Percentiles rank a stretch among this genome's conserved stretches.
Conservation (phyloP, 2,797 vertebrate species). For the Anisognathus igniventris region DNA sequence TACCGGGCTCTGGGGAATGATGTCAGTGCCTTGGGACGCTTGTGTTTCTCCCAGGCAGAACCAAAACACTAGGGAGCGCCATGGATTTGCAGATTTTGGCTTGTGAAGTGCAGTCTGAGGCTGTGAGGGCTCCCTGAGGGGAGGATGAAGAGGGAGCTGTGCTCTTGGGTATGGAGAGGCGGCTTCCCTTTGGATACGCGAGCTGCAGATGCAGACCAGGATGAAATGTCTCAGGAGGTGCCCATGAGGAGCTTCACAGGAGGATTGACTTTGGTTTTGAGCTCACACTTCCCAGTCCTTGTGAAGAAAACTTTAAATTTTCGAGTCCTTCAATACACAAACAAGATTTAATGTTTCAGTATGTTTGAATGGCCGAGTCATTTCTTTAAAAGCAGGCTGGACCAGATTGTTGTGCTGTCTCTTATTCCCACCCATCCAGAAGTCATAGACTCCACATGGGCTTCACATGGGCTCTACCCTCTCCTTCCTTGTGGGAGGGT, state of each 20-base stretch:
- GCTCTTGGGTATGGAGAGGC: background rate
- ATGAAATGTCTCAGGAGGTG: background rate
- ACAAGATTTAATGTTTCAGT: background rate
- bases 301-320: background rate
- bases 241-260: background rate
- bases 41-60: background rate
- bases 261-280: background rate
- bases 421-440: background rate
- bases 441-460: fast-evolving
- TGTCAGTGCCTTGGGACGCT: background rate
- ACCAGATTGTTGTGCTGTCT: background rate
- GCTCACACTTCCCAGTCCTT: background rate
- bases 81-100: slow-evolving; percentile 12
- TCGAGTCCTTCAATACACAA: background rate
- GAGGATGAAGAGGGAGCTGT: background rate
- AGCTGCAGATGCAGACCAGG: background rate
- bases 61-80: slow-evolving; percentile 52
- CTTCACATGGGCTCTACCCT: background rate
- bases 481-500: background rate
- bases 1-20: background rate
- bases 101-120: background rate
- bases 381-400: background rate
- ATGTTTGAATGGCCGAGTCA: background rate
- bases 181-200: background rate
- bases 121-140: background rate